phyloP scores from a whole-genome alignment of 2,113 vertebrate species.

The Saguinus imperator region DNA sequence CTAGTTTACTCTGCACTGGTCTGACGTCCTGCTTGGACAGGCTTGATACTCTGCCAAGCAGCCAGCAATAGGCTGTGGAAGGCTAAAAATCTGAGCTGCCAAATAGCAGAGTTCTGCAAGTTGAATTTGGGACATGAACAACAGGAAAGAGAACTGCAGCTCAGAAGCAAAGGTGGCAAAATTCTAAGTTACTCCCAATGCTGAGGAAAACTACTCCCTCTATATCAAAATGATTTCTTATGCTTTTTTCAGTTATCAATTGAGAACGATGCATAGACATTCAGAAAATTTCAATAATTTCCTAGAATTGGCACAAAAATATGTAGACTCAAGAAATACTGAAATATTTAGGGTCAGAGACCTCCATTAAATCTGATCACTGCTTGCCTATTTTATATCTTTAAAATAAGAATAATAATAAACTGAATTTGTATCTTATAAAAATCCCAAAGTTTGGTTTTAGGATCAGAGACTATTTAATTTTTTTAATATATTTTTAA shows the following conservation, averaged over 20 bases:
- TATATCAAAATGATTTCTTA: neutral
- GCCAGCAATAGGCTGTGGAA: neutral
- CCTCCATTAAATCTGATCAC: neutral
- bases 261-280: neutral
- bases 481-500: conserved; percentile 9
- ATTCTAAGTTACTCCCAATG: neutral
- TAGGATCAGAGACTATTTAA: neutral
- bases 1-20: conserved; percentile 66
- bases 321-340: neutral
- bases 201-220: neutral
- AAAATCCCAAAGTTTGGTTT: neutral
- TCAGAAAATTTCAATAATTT: conserved; percentile 16
- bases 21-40: conserved; percentile 58
- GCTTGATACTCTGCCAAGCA: conserved; percentile 56
- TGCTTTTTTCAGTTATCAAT: neutral
- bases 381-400: neutral
- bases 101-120: neutral
- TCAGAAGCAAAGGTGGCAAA: neutral
- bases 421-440: neutral
- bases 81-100: conserved; percentile 19
- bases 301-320: neutral
- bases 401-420: neutral
- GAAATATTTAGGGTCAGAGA: neutral
- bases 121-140: conserved; percentile 11
- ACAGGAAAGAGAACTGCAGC: neutral